Evolutionary conservation across 2,888 invertebrate genomes (phyloP), one percentile per base, ranked within the genome.

Genomic region (Drosophila paranaensis): DNA sequence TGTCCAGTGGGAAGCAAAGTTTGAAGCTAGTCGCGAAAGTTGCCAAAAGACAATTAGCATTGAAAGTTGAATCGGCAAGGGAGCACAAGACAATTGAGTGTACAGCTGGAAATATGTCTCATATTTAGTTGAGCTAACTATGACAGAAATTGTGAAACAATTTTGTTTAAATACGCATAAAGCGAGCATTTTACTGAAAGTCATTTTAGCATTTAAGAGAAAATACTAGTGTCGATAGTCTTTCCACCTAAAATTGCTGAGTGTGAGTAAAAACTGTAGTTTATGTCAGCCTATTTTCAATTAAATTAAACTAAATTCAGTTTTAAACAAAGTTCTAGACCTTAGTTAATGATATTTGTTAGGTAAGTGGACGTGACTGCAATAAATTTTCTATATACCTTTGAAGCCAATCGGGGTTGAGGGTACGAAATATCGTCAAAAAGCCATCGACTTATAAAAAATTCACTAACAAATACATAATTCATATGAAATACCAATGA

Each of bases 41-140:
- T 90, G 73, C 75, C 75, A 86, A 90, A 81, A 83, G 75, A 75
- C 86, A 87, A 90, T 87, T 87, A 90, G 87, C 84, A 71, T 71
- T 58, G 37, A 76, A 76, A 77, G 61, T 77, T 76, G 67, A 71
- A 63, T 42, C 53, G 58, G n/a, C 65, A 46, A 35, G 35, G 46
- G 58, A 58, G 20, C 67, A 42, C 46, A 62, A 60, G 13, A 39
- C 71, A 77, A 79, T 70, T 79, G 67, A 45, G 57, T 58, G 42
- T 39, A 50, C 39, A 56, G 45, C 45, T 57, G 58, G 25, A 66
- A 60, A 50, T 60, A 37, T 70, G 68, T 65, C 53, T 60, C 63
- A 42, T 74, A 57, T 56, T 48, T 68, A 27, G 30, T 27, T 11
- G 42, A 20, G 51, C 42, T 45, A 60, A 60, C 40, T 43, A n/a